Base-by-base conservation (phyloP, 37 sponge, comb jelly and placozoan genomes). In the Chondrosia reniformis region DNA sequence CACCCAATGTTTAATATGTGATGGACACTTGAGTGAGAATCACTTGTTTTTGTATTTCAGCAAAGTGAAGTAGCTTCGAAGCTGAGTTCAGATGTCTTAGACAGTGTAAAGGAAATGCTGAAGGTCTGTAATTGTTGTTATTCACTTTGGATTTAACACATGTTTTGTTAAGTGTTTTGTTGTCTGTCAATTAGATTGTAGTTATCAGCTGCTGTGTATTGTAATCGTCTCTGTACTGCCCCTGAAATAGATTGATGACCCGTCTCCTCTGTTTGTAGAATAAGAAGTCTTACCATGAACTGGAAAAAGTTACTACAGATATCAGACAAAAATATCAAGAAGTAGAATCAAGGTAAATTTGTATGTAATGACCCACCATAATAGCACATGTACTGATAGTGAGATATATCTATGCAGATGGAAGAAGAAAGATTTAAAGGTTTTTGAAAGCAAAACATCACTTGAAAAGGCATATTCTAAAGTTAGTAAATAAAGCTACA, bases 41-140 rank as follows among this genome's bases (percentile, higher is more conserved):
- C 28, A 37, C 36, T 66, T 66, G 67, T 66, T 66, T 37, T 69
- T 44, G 30, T 54, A 22, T 6, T 38, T 10, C 80, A 88, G 89
- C 55, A 69, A 45, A 30, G 78, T 13, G 91, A 90, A 30, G 46
- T 83, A 0, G 74, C 67, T 37, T 79, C 78, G 66, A 77, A 73
- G 59, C 81, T 92, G 93, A 84, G 85, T 75, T 81, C 78, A 78
- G 93, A 92, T 52, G 27, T 88, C 8, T 58, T 87, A 71, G 88
- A 92, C 42, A 77, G 79, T 15, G 64, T 85, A n/a, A 87, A 85
- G 41, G 89, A 83, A 15, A 17, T 80, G 40, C 55, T 77, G 8
- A 80, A 72, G 55, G 92, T 91, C 38, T 54, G 88, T 79, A 12
- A 0, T 4, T 7, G 4, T 3, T 27, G n/a, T n/a, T n/a, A n/a